Evolutionary conservation across 1,140 invertebrate genomes (phyloP).

Genomic region (Ips typographus): DNA sequence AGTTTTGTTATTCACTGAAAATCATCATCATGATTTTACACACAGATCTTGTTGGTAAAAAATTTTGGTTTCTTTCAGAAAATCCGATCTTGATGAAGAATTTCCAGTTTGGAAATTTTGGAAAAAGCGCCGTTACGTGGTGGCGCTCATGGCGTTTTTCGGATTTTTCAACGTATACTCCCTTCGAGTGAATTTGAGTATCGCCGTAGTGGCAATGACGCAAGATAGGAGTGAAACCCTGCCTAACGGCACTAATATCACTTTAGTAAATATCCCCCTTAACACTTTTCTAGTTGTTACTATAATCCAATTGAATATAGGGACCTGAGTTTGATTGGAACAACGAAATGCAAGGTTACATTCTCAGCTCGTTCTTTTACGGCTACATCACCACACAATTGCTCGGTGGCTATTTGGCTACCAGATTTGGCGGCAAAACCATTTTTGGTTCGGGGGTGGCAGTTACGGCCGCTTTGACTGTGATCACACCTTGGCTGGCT

Average conservation of each 20-base stretch:
- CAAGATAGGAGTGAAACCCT: slow-evolving; percentile 52
- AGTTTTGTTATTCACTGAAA: too few species aligned
- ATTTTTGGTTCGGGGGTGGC: slow-evolving; percentile 81
- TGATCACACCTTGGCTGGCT: slow-evolving; percentile 79
- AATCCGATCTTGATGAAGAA: too few species aligned
- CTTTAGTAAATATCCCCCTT: slow-evolving; percentile 40
- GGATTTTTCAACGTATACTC: slow-evolving; percentile 90
- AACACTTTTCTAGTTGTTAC: not conserved
- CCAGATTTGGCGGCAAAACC: slow-evolving; percentile 61
- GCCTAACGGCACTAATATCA: slow-evolving; percentile 40
- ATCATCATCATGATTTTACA: too few species aligned
- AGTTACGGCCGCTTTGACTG: slow-evolving; percentile 75
- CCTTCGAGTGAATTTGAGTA: slow-evolving; percentile 83
- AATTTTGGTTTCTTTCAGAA: too few species aligned
- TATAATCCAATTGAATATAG: not conserved
- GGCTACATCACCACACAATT: slow-evolving; percentile 76
- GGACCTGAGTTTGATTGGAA: slow-evolving; percentile 77
- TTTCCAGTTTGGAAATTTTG: slow-evolving; percentile 63
- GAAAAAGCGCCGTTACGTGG: slow-evolving; percentile 69
- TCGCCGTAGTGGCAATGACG: slow-evolving; percentile 89
- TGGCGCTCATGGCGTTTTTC: slow-evolving; percentile 78
- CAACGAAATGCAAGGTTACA: slow-evolving; percentile 72
- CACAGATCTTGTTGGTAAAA: too few species aligned
- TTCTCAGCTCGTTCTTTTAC: slow-evolving; percentile 87
- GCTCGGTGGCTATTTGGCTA: slow-evolving; percentile 59